Conservation (phyloP, 2,888 invertebrate species). For the Drosophila infuscata region DNA sequence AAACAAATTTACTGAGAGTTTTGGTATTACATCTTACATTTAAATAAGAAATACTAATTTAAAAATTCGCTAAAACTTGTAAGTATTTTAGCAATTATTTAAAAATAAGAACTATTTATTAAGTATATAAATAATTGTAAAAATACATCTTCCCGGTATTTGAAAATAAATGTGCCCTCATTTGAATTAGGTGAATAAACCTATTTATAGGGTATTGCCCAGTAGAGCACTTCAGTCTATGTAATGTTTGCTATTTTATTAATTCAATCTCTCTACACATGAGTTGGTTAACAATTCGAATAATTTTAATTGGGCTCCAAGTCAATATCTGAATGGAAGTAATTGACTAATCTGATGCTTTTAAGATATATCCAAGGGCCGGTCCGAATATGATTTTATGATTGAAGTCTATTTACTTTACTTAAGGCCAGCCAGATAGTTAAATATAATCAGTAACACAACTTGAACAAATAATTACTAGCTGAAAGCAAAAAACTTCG, state of each 20-base stretch:
- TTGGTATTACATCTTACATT: not conserved
- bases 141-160: not conserved
- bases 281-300: not conserved
- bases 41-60: not conserved
- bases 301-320: constrained; percentile 11
- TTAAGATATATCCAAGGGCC: constrained; percentile 10
- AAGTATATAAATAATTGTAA: not conserved
- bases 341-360: constrained; percentile 1
- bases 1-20: too few species aligned
- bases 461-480: not conserved
- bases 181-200: too few species aligned
- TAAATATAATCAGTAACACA: not conserved
- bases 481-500: not conserved
- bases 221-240: not conserved
- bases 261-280: not conserved
- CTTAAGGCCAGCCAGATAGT: not conserved
- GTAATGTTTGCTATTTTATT: not conserved
- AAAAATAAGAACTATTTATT: too few species aligned
- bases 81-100: too few species aligned
- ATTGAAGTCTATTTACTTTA: not conserved
- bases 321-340: constrained; percentile 9
- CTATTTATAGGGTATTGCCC: not conserved
- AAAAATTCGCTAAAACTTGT: not conserved
- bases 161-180: not conserved
- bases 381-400: not conserved